A percentile compares a stretch with the other conserved stretches of the same genome.
Evolutionary conservation across 2,888 invertebrate genomes (phyloP).

Genomic region (Physocephala rufipes): DNA sequence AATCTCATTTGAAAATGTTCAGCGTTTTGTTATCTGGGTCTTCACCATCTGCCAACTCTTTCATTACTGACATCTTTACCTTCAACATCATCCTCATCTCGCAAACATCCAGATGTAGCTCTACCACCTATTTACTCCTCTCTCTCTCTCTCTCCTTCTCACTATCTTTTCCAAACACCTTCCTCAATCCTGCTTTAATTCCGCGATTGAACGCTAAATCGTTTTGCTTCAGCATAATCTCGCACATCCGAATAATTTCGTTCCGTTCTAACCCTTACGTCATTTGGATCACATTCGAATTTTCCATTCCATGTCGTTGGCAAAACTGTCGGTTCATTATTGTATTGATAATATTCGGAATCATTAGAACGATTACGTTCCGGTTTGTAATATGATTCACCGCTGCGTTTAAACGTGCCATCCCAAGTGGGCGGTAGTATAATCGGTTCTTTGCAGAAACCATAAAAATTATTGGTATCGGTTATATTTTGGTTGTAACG

Average conservation of each 20-base stretch:
- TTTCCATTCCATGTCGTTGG: constrained; percentile 63
- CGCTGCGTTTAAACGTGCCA: constrained; percentile 61
- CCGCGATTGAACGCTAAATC: constrained; percentile 54
- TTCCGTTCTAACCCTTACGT: constrained; percentile 62
- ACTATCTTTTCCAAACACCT: too few species aligned
- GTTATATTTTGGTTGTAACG: constrained; percentile 62
- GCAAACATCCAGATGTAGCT: too few species aligned
- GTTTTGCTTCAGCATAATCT: constrained; percentile 61
- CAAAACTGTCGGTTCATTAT: constrained; percentile 57
- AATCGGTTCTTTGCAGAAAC: constrained; percentile 58
- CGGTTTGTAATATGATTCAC: constrained; percentile 55
- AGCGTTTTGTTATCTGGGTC: too few species aligned
- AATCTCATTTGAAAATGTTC: too few species aligned
- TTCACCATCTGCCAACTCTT: too few species aligned
- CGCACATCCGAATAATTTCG: constrained; percentile 63
- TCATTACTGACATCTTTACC: too few species aligned
- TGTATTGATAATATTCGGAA: constrained; percentile 58
- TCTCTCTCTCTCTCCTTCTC: too few species aligned
- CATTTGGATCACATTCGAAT: constrained; percentile 60
- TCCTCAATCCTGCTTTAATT: neutral
- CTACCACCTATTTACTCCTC: too few species aligned
- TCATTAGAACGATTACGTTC: constrained; percentile 64
- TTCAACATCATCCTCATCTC: too few species aligned
- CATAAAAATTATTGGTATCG: constrained; percentile 62
- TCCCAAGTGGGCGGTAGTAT: constrained; percentile 62